phyloP scores from a whole-genome alignment of 1,140 invertebrate species.

The Samia ricini region DNA sequence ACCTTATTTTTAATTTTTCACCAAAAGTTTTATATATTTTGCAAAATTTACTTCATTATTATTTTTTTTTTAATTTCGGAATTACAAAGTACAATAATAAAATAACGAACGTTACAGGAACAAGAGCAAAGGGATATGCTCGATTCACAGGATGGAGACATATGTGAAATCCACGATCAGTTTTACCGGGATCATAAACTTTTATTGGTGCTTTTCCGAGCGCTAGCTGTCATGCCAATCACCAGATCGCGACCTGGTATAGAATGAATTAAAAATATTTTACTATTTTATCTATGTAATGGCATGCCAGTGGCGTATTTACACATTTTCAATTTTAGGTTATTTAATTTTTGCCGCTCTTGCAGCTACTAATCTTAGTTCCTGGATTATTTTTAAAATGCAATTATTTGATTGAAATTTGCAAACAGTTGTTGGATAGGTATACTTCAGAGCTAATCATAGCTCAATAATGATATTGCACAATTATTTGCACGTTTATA shows the following conservation, averaged over 20 bases:
- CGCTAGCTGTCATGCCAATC: constrained; percentile 80
- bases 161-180: constrained; percentile 79
- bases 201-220: constrained; percentile 78
- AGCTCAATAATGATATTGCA: no score
- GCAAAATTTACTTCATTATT: no score
- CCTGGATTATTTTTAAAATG: no score
- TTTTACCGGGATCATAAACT: constrained; percentile 82
- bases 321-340: no score
- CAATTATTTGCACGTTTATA: no score
- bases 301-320: constrained; percentile 74
- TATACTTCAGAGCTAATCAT: no score
- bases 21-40: no score
- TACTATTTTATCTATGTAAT: constrained; percentile 39
- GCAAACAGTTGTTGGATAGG: no score
- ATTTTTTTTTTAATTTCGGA: not conserved
- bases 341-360: no score
- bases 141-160: constrained; percentile 74
- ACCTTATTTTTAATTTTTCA: no score
- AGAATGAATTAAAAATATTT: not conserved
- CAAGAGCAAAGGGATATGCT: constrained; percentile 69
- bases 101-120: constrained; percentile 35
- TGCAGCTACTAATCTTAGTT: no score
- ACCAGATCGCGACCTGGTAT: constrained; percentile 71
- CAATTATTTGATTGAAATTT: no score
- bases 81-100: not conserved